Conservation (phyloP, 2,113 vertebrate species). For the Zeus faber region DNA sequence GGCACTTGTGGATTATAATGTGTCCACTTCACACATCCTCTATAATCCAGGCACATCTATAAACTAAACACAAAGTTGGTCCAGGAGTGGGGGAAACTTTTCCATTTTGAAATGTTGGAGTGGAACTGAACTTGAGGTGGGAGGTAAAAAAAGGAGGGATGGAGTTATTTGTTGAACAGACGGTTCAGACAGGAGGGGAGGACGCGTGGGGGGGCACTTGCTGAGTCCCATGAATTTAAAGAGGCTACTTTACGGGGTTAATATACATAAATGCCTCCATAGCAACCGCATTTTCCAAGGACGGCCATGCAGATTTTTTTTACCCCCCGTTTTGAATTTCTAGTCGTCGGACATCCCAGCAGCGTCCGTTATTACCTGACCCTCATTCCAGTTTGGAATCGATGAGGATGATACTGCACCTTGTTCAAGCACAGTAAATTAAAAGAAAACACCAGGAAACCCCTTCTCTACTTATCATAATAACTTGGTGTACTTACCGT, state of each 20-base stretch:
- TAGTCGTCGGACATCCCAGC: conserved; percentile 25
- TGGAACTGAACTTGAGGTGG: conserved; percentile 40
- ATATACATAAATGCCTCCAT: conserved; percentile 71
- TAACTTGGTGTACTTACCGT: no score
- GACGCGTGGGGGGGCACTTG: conserved; percentile 36
- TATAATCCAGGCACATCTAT: conserved; percentile 10
- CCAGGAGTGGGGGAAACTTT: conserved; percentile 45
- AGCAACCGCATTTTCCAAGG: conserved; percentile 45
- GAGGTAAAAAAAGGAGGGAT: conserved; percentile 35
- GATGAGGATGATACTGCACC: conserved; percentile 26
- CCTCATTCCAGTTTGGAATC: conserved; percentile 26
- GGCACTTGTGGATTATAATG: conserved; percentile 26
- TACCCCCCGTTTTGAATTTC: conserved; percentile 33
- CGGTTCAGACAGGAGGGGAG: conserved; percentile 23
- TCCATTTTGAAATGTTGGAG: conserved; percentile 42
- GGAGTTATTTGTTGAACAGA: conserved; percentile 51
- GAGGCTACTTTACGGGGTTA: conserved; percentile 69
- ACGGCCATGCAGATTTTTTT: conserved; percentile 42
- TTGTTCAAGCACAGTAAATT: no score
- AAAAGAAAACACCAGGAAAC: no score
- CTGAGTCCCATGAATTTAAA: conserved; percentile 76
- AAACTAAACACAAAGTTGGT: conserved; percentile 33
- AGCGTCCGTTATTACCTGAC: conserved; percentile 39
- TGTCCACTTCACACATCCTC: conserved; percentile 27
- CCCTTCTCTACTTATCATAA: no score